A percentile compares a stretch with the other conserved stretches of the same genome.
Conservation (phyloP, 1,140 invertebrate species). For the Leptoteleia sp. region DNA sequence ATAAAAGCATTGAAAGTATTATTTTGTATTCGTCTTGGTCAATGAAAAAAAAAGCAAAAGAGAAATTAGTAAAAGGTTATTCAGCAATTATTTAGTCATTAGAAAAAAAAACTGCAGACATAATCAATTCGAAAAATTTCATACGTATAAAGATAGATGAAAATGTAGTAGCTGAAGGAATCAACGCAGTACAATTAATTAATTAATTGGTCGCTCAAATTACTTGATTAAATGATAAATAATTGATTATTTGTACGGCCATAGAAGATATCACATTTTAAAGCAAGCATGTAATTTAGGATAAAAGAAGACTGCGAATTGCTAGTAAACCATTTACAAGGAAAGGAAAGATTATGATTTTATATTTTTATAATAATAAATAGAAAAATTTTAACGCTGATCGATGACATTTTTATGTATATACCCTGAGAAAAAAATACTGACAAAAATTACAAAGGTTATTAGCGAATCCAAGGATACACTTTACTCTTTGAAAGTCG, state of each 20-base stretch:
- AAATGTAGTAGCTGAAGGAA: not conserved
- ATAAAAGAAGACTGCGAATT: constrained; percentile 30
- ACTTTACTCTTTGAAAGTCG: too few species aligned
- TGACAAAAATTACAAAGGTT: too few species aligned
- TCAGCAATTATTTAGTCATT: too few species aligned
- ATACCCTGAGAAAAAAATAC: too few species aligned
- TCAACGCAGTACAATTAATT: constrained; percentile 6
- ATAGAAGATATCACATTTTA: constrained; percentile 15
- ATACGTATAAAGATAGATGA: constrained; percentile 11
- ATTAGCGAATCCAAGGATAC: too few species aligned
- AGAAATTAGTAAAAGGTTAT: too few species aligned
- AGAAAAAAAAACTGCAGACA: constrained; percentile 3
- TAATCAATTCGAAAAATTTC: constrained; percentile 9
- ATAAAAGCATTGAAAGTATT: constrained; percentile 27
- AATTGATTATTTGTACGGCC: not conserved
- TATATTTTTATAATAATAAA: constrained; percentile 32
- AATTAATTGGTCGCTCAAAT: not conserved
- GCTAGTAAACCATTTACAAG: constrained; percentile 19
- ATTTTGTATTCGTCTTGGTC: constrained; percentile 18
- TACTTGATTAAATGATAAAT: not conserved
- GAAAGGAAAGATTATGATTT: constrained; percentile 11
- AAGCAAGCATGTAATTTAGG: constrained; percentile 12
- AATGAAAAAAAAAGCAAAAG: not conserved
- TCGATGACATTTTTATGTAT: too few species aligned
- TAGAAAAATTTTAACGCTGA: not conserved